Percentiles rank a stretch among this genome's conserved stretches.
Evolutionary conservation across 2,113 vertebrate species (phyloP).

Genomic region (Urocolius indicus): DNA sequence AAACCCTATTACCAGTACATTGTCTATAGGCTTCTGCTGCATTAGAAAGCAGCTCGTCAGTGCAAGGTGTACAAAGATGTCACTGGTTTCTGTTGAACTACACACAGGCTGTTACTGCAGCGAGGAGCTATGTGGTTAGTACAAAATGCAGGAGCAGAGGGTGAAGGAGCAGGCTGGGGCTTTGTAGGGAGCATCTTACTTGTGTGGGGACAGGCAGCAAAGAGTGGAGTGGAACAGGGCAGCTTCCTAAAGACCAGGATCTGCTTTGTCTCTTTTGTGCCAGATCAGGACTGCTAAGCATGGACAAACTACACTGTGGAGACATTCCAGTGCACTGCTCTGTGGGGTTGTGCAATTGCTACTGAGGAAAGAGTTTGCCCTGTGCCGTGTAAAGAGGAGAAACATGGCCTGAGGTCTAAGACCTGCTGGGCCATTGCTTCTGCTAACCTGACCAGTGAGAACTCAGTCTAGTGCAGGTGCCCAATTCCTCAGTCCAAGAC

Average conservation of each 20-base stretch:
- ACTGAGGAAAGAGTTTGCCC: neutral
- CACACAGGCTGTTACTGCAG: neutral
- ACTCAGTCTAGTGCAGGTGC: neutral
- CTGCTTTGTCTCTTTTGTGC: neutral
- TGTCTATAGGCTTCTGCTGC: slow-evolving; percentile 12
- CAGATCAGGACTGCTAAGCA: neutral
- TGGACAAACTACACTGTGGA: neutral
- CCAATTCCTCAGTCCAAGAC: neutral
- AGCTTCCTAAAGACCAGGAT: neutral
- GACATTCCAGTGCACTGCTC: fast-evolving
- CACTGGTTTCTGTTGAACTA: slow-evolving; percentile 1
- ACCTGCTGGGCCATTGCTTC: neutral
- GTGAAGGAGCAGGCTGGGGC: neutral
- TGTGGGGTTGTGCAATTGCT: neutral
- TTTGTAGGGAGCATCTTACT: neutral
- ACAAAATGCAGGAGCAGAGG: neutral
- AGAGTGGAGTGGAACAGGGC: neutral
- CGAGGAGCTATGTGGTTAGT: neutral
- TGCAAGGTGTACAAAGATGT: slow-evolving; percentile 31
- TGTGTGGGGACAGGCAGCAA: neutral
- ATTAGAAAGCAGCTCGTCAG: slow-evolving; percentile 35
- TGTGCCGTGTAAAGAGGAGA: fast-evolving
- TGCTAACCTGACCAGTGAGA: neutral
- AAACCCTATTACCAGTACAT: slow-evolving; percentile 60
- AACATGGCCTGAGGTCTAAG: neutral